Base-by-base conservation (phyloP, 2,888 invertebrate species). In the Mythimna lalbum region DNA sequence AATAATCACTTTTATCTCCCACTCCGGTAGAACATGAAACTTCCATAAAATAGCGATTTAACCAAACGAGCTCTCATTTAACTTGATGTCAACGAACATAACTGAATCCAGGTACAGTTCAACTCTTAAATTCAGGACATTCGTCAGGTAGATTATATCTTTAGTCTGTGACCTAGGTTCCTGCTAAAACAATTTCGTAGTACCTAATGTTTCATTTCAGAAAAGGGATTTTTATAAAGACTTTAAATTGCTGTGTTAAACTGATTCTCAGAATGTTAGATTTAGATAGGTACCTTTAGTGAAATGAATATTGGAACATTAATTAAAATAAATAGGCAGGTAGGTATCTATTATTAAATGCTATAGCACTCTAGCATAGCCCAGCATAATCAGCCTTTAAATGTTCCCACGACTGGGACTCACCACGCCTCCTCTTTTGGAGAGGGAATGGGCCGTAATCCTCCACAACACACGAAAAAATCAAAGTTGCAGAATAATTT, bases 11-110 rank as follows among this genome's bases (percentile, higher is more conserved):
- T 66, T 65, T 52, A 19, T 43, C 12, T 47, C 60, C 39, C 19
- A n/a, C 49, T 27, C 31, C 47, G 21, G 50, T 36, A 72, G 73
- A 73, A 83, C 72, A 81, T 76, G 73, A 81, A 81, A 81, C 43
- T 61, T 31, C 61, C 78, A 81, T 83, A 76, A 83, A 81, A 69
- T 69, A 57, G 50, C 81, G 39, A 70, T 83, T 55, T 55, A 27
- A 60, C 43, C 69, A 59, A 80, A 77, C 65, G 73, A 77, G 23
- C 49, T 17, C 49, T 43, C 69, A 64, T 76, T 80, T 47, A 53
- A n/a, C 66, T 81, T 64, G 36, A 65, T 59, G 72, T 50, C 49
- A 49, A 21, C 62, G 49, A 64, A 59, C 62, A 76, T 69, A 66
- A 68, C 72, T 68, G 61, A 69, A 76, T 64, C 21, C 69, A 76